Conservation (phyloP, 2,797 vertebrate genomes). For the Lophius americanus region DNA sequence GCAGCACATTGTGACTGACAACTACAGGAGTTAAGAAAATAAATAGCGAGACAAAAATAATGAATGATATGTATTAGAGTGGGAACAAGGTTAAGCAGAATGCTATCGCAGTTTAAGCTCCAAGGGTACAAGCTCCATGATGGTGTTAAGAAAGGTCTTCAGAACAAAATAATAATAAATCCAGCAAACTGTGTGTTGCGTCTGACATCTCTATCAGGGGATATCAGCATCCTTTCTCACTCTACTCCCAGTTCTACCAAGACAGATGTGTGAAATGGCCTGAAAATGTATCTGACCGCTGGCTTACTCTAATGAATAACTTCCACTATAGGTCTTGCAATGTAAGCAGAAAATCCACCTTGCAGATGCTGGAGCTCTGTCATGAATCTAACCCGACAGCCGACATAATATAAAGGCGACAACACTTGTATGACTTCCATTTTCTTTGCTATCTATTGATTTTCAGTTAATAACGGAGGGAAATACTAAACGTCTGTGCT, state of each 20-base stretch:
- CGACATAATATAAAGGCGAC: constrained; percentile 99
- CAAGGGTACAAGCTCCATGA: constrained; percentile 90
- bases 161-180: constrained; percentile 99
- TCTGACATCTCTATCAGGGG: constrained; percentile 99
- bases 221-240: constrained; percentile 99
- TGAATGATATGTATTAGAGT: constrained; percentile 64
- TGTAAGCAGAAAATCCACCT: constrained; percentile 99
- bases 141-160: constrained; percentile 93
- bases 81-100: constrained; percentile 72
- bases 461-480: constrained; percentile 99
- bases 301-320: constrained; percentile 99
- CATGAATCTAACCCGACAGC: constrained; percentile 99
- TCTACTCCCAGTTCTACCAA: constrained; percentile 93
- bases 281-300: constrained; percentile 99
- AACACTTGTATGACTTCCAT: constrained; percentile 99
- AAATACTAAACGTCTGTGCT: constrained; percentile 99
- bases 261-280: constrained; percentile 99
- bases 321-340: constrained; percentile 99
- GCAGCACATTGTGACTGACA: constrained; percentile 36
- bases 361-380: constrained; percentile 89
- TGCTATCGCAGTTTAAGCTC: constrained; percentile 86
- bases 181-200: constrained; percentile 95
- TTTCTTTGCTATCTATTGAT: constrained; percentile 99
- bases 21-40: constrained; percentile 59
- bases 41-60: constrained; percentile 62